Conservation (phyloP, 2,888 invertebrate genomes). For the Cacoxenus indagator region DNA sequence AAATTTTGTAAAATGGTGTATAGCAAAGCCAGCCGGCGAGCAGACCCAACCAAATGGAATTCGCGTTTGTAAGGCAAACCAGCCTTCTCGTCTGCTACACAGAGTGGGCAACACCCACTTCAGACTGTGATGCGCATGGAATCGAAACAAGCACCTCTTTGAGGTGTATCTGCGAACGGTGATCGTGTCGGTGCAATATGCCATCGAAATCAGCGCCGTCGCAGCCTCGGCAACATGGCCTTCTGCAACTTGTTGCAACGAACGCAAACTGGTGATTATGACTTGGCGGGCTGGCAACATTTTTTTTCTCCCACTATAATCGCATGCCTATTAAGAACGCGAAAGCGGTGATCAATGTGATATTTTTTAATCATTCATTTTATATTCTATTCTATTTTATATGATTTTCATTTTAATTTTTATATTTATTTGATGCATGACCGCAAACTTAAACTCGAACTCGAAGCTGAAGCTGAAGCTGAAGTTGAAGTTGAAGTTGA, state of each 20-base stretch:
- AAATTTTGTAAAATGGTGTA: conserved; percentile 55
- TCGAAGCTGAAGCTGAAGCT: too few relatives aligned
- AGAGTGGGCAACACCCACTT: conserved; percentile 58
- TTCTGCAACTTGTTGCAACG: background rate
- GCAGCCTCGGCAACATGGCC: conserved; percentile 12
- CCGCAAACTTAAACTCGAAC: too few relatives aligned
- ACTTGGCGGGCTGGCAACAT: too few relatives aligned
- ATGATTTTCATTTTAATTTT: conserved; percentile 19
- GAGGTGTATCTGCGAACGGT: background rate
- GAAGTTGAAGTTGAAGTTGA: too few relatives aligned
- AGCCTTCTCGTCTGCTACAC: conserved; percentile 59
- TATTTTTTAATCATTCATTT: background rate
- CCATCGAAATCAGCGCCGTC: too few relatives aligned
- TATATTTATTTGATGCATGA: conserved; percentile 36
- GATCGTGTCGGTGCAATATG: conserved; percentile 43
- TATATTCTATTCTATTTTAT: background rate
- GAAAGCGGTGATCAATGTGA: background rate
- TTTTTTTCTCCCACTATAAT: too few relatives aligned
- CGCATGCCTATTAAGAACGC: too few relatives aligned
- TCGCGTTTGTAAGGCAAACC: conserved; percentile 26
- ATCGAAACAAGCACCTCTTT: conserved; percentile 20
- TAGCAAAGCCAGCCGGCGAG: conserved; percentile 45
- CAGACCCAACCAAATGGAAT: background rate
- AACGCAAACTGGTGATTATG: conserved; percentile 10
- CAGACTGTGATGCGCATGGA: conserved; percentile 3